phyloP scores from a whole-genome alignment of 2,113 vertebrate genomes.

The Podiceps cristatus region DNA sequence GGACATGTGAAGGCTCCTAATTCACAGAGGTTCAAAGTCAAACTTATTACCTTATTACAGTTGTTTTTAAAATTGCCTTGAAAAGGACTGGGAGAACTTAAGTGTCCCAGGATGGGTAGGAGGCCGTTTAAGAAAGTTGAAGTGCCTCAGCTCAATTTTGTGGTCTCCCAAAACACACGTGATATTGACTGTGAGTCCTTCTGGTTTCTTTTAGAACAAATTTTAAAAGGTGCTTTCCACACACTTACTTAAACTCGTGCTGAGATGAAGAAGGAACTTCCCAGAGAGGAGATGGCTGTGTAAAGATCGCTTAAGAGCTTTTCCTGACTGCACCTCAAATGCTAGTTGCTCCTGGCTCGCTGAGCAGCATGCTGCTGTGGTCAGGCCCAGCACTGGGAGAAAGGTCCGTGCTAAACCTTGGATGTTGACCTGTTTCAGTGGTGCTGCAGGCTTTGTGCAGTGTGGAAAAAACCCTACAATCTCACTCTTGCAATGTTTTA shows the following conservation, averaged over 20 bases:
- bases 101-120: neutral
- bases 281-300: neutral
- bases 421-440: neutral
- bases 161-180: neutral
- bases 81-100: neutral
- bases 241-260: neutral
- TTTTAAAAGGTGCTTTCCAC: neutral
- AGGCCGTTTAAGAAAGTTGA: neutral
- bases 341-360: neutral
- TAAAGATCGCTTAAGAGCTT: neutral
- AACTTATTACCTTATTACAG: neutral
- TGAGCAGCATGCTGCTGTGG: neutral
- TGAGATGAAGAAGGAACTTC: neutral
- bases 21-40: neutral
- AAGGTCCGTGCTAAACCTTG: accelerated
- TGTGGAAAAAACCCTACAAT: accelerated
- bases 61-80: neutral
- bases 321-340: neutral
- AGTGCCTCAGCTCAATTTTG: neutral
- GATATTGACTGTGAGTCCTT: neutral
- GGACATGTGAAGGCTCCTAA: neutral
- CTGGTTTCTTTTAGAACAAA: neutral
- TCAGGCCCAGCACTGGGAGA: neutral
- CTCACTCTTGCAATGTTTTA: neutral
- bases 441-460: neutral